A percentile compares a stretch with the other conserved stretches of the same genome.
phyloP scores from a whole-genome alignment of 2,113 vertebrate genomes.

The Anser brachyrhynchus region DNA sequence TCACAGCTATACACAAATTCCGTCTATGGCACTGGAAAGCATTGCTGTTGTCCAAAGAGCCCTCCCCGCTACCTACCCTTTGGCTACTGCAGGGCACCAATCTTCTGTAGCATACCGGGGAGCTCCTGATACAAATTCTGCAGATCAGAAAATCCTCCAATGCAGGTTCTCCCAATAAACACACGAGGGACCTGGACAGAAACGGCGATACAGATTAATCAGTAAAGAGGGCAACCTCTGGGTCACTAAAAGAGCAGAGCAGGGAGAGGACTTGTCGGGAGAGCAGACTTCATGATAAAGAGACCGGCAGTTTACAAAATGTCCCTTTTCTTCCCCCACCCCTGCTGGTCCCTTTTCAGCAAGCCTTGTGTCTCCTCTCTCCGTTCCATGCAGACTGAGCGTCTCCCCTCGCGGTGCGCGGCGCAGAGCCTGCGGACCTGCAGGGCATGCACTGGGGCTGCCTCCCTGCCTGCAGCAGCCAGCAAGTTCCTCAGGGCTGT shows the following conservation, averaged over 20 bases:
- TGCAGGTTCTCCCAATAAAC: slow-evolving; percentile 83
- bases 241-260: not conserved
- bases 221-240: not conserved
- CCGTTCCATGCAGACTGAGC: not conserved
- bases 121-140: slow-evolving; percentile 76
- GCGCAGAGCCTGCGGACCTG: not conserved
- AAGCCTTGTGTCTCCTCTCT: not conserved
- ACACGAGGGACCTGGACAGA: slow-evolving; percentile 84
- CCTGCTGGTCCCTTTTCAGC: not conserved
- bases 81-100: slow-evolving; percentile 79
- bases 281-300: not conserved
- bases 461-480: too few species aligned
- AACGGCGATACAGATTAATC: not conserved
- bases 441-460: too few species aligned
- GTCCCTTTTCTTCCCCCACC: not conserved
- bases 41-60: too few species aligned
- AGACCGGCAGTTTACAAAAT: not conserved
- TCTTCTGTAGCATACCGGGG: slow-evolving; percentile 70
- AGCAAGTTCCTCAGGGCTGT: too few species aligned
- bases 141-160: slow-evolving; percentile 86
- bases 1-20: not conserved
- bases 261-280: too few species aligned
- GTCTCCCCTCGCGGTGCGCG: too few species aligned
- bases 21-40: not conserved
- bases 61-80: not conserved